Base-by-base conservation (phyloP, 2,888 invertebrate species). In the Catocala fraxini region DNA sequence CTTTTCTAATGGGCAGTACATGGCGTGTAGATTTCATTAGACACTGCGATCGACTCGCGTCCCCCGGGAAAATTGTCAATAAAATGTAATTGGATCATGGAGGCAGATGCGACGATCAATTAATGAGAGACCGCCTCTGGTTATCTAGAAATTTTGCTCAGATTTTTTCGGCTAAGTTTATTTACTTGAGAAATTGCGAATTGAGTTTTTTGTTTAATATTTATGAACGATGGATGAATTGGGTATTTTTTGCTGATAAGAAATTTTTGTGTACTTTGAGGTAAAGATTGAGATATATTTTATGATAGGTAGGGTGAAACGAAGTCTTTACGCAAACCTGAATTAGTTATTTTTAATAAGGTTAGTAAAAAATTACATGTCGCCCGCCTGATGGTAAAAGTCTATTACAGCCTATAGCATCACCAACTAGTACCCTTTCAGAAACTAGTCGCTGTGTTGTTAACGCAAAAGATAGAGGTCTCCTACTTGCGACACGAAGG, bases 71-170 rank as follows among this genome's bases (percentile, higher is more conserved):
- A 80, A 83, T 87, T 84, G 86, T 77, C 88, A 87, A 89, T 90
- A 88, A 82, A 63, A 74, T 71, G 81, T 89, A 88, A 88, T 90
- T 88, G 87, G 84, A 79, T 79, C 80, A 68, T 75, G 41, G 45
- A 73, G 77, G 76, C 89, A 88, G 84, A 88, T 87, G 87, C 51
- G 82, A 62, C 80, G 62, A 68, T 65, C 77, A 78, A 85, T 87
- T 86, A 84, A 84, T 83, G 77, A 72, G 70, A 66, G 57, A 59
- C 59, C 51, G 53, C 58, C 59, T 61, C 12, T 41, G 41, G 46
- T 69, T 65, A 54, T 56, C 58, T 55, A 51, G 51, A 64, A 34
- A 51, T 33, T 15, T 35, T 39, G 53, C 48, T n/a, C 41, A 63
- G 63, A 64, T 65, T 64, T 65, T 66, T 70, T 43, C 52, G 48